Conservation (phyloP, 2,888 invertebrate species). For the Malthinus flaveolus region DNA sequence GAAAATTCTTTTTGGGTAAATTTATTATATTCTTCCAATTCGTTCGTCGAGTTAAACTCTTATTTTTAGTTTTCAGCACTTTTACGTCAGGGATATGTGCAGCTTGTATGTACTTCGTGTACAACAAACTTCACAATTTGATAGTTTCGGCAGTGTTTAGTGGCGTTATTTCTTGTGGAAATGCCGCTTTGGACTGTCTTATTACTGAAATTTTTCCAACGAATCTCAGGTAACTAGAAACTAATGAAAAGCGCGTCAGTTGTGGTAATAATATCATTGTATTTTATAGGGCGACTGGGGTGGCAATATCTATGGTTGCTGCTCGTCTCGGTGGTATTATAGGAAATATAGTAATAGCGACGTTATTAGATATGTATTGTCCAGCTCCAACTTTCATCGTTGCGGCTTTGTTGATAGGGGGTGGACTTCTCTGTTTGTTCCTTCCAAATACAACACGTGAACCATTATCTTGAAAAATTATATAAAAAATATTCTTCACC, state of each 20-base stretch:
- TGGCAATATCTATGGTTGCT: slow-evolving; percentile 88
- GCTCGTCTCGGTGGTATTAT: slow-evolving; percentile 88
- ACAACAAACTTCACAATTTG: slow-evolving; percentile 80
- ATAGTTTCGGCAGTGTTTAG: slow-evolving; percentile 84
- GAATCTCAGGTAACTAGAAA: slow-evolving; percentile 68
- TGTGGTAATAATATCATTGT: no score
- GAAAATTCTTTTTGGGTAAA: slow-evolving; percentile 80
- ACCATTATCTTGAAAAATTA: slow-evolving; percentile 57
- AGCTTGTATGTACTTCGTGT: slow-evolving; percentile 82
- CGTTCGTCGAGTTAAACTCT: not conserved
- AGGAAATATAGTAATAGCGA: slow-evolving; percentile 87
- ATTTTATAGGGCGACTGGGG: slow-evolving; percentile 78
- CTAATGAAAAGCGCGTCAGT: no score
- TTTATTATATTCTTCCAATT: not conserved
- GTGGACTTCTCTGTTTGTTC: slow-evolving; percentile 84
- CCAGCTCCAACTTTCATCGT: slow-evolving; percentile 92
- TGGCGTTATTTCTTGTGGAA: slow-evolving; percentile 86
- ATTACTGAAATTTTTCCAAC: slow-evolving; percentile 94
- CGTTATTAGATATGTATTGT: slow-evolving; percentile 84
- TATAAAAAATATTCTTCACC: not conserved
- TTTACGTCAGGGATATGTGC: slow-evolving; percentile 83
- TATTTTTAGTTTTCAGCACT: slow-evolving; percentile 75
- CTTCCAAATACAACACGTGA: slow-evolving; percentile 88
- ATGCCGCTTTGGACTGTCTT: slow-evolving; percentile 88
- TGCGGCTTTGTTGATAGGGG: slow-evolving; percentile 80